Percentiles rank a stretch among this genome's conserved stretches.
Conservation (phyloP, 2,888 invertebrate species). For the Chrysolina haemoptera region DNA sequence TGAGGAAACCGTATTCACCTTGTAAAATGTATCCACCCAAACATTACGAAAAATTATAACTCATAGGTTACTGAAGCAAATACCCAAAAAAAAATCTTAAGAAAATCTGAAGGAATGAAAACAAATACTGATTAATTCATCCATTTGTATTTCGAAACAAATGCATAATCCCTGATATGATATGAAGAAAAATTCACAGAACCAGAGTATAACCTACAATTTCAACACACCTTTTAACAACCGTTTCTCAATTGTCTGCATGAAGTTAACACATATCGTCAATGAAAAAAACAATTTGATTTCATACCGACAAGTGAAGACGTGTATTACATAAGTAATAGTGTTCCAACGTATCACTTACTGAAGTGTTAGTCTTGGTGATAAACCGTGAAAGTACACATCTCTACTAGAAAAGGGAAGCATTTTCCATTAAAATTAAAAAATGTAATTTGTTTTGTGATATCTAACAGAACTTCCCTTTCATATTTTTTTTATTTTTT, state of each 20-base stretch:
- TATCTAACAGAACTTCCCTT: no score
- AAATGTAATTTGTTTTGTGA: no score
- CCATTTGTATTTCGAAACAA: not conserved
- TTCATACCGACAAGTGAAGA: constrained; percentile 6
- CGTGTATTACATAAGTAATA: constrained; percentile 9
- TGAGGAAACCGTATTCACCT: no score
- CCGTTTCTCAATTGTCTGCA: not conserved
- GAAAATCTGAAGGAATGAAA: not conserved
- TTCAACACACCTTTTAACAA: constrained; percentile 9
- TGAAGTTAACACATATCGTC: constrained; percentile 1
- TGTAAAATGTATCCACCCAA: no score
- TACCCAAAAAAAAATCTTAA: not conserved
- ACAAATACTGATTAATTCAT: not conserved
- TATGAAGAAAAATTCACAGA: not conserved
- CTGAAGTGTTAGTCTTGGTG: constrained; percentile 9
- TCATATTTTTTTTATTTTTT: no score
- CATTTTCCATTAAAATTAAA: no score
- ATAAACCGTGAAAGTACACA: not conserved
- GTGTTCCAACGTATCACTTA: not conserved
- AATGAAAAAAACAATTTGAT: not conserved
- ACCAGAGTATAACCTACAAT: not conserved
- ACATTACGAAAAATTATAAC: no score
- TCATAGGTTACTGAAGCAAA: no score
- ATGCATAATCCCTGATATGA: not conserved
- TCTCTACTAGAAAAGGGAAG: not conserved